Evolutionary conservation across 2,797 vertebrate species (phyloP), one percentile per base, ranked within the genome.

Genomic region (Schizopygopsis malacanthus): DNA sequence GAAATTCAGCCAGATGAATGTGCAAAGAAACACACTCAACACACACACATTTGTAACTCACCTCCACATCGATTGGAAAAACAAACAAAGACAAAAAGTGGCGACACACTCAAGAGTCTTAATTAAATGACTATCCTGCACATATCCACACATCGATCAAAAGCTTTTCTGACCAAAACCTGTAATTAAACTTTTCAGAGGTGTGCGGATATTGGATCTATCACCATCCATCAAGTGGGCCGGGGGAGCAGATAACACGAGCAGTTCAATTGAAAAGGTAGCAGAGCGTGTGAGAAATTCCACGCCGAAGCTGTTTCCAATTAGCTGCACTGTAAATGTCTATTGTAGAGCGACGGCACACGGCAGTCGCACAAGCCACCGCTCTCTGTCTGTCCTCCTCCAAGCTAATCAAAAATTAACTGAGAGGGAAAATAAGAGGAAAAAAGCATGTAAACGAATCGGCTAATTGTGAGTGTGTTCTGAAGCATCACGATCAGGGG

Each of bases 271-370:
- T 96, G 90, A 93, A 95, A 96, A 96, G 93, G 94, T 95, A 96
- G 95, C 92, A 33, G 94, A 93, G 93, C 93, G 93, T 93, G 93
- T 85, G 86, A 90, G 92, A 91, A 85, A 94, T 92, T 95, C 95
- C 95, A 95, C 94, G 93, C 47, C 90, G 92, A 93, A 95, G 95
- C 96, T 96, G 96, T 95, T 96, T 96, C 93, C 96, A 96, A 96
- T 96, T 97, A 96, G 94, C 86, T 72, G 92, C 82, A 81, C 82
- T 80, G 84, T 92, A 95, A 96, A 93, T 95, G 95, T 96, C 96
- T 96, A 95, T 95, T 96, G 94, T 95, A 91, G 91, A 92, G 70
- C 33, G 59, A 45, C 50, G 45, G 47, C 79, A 85, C 33, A 43
- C 18, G 50, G 63, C 82, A 61, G 37, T 59, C 54, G 4, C 59